These are phyloP conservation scores for Microchrysa polita DNA, from an alignment of 2,888 invertebrate genomes.

Conservation along the genomic window DNA sequence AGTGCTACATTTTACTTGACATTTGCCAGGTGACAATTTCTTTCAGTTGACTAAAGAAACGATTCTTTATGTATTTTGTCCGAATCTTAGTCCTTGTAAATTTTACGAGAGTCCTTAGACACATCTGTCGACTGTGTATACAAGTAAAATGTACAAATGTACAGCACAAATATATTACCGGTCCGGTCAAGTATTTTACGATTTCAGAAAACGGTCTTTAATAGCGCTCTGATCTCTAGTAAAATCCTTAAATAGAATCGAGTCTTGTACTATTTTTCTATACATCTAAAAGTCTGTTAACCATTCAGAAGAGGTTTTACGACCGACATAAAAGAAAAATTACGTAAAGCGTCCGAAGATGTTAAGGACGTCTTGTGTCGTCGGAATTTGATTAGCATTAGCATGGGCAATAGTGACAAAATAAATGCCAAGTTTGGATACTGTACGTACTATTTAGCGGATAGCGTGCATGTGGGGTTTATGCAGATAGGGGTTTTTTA, in stretches of 20 bases:
- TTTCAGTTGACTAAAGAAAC: not conserved
- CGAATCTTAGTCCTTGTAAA: not conserved
- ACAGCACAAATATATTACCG: not conserved
- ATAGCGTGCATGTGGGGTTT: not conserved
- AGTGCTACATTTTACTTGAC: not conserved
- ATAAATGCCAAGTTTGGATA: not conserved
- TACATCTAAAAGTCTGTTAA: not conserved
- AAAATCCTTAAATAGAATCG: not conserved
- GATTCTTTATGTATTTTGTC: not conserved
- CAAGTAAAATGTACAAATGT: not conserved
- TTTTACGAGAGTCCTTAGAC: not conserved
- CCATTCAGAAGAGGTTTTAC: slow-evolving; percentile 6
- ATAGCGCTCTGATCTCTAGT: not conserved
- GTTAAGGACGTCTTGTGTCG: not conserved
- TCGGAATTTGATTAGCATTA: not conserved
- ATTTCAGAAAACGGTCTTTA: not conserved
- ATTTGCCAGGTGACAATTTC: slow-evolving; percentile 1
- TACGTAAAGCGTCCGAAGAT: not conserved
- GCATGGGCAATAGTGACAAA: not conserved
- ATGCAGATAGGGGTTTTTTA: not conserved
- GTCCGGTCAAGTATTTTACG: slow-evolving; percentile 5
- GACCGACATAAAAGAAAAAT: not conserved
- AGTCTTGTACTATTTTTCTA: not conserved
- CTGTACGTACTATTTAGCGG: not conserved
- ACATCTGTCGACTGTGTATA: not conserved